Percentiles rank a stretch among this genome's conserved stretches.
These are phyloP conservation scores for Hirudinaria manillensis DNA, from an alignment of 2,888 invertebrate genomes.

Conservation along the genomic window DNA sequence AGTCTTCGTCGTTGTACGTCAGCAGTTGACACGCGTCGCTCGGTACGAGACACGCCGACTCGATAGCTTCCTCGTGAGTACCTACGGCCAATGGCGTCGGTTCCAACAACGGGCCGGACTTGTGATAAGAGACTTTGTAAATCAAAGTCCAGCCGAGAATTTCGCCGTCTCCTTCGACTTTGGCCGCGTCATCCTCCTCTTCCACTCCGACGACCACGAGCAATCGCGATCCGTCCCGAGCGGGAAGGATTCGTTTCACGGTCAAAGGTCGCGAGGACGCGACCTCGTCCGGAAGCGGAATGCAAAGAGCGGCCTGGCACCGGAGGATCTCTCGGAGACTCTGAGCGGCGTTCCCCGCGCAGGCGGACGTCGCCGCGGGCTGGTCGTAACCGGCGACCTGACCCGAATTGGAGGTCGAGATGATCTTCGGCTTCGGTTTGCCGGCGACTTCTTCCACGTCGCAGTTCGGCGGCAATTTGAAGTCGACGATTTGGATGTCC, in stretches of 20 bases:
- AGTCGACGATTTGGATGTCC: constrained; percentile 47
- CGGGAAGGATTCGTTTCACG: neutral
- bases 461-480: constrained; percentile 34
- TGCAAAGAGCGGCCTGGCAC: neutral
- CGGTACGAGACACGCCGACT: constrained; percentile 11
- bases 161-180: neutral
- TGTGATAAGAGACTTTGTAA: neutral
- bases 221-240: constrained; percentile 5
- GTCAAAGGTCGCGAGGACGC: neutral
- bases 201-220: neutral
- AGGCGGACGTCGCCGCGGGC: neutral
- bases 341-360: neutral
- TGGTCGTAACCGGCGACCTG: neutral
- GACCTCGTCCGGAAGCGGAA: neutral
- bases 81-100: neutral
- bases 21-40: constrained; percentile 7
- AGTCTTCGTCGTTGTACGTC: constrained; percentile 20
- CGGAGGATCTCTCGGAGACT: neutral
- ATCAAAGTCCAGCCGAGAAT: constrained; percentile 15
- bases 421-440: neutral
- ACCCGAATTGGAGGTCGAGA: neutral
- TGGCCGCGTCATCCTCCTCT: neutral
- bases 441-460: neutral
- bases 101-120: neutral
- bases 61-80: neutral